phyloP scores from a whole-genome alignment of 2,888 invertebrate genomes.

The Podabrus alpinus region DNA sequence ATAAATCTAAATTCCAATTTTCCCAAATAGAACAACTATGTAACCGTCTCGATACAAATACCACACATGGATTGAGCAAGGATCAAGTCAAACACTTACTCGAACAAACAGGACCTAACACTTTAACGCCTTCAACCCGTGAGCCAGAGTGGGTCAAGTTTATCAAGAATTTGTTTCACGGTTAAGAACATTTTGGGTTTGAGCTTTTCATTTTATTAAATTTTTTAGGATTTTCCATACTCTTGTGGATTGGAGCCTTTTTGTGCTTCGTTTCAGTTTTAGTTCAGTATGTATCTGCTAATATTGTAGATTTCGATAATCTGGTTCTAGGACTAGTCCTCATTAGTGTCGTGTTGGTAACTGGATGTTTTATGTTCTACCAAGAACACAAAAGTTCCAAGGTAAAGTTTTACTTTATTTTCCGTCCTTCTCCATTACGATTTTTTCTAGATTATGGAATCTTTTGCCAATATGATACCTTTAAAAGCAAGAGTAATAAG shows the following conservation, averaged over 20 bases:
- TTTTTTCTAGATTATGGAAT: slow-evolving; percentile 74
- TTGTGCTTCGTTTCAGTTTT: slow-evolving; percentile 70
- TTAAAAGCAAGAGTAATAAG: slow-evolving; percentile 74
- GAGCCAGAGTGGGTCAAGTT: slow-evolving; percentile 74
- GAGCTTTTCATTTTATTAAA: not conserved
- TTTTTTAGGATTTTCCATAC: slow-evolving; percentile 74
- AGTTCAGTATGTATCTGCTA: slow-evolving; percentile 54
- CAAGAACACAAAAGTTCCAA: slow-evolving; percentile 72
- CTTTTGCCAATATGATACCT: slow-evolving; percentile 83
- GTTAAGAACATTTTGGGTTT: not conserved
- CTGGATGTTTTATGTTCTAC: slow-evolving; percentile 74
- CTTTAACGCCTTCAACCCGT: slow-evolving; percentile 72
- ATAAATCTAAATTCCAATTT: not conserved
- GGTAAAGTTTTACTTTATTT: slow-evolving; percentile 33
- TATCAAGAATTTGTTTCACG: slow-evolving; percentile 55
- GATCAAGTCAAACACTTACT: slow-evolving; percentile 62
- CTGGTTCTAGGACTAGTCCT: slow-evolving; percentile 68
- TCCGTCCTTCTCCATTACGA: not conserved
- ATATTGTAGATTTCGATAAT: slow-evolving; percentile 60
- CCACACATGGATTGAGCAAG: slow-evolving; percentile 63
- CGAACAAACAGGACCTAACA: slow-evolving; percentile 69
- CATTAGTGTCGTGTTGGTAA: slow-evolving; percentile 68
- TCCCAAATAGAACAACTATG: slow-evolving; percentile 48
- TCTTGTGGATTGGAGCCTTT: slow-evolving; percentile 78
- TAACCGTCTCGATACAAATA: slow-evolving; percentile 50